These are phyloP conservation scores for Nymphalis io DNA, from an alignment of 1,140 invertebrate genomes.

Conservation along the genomic window DNA sequence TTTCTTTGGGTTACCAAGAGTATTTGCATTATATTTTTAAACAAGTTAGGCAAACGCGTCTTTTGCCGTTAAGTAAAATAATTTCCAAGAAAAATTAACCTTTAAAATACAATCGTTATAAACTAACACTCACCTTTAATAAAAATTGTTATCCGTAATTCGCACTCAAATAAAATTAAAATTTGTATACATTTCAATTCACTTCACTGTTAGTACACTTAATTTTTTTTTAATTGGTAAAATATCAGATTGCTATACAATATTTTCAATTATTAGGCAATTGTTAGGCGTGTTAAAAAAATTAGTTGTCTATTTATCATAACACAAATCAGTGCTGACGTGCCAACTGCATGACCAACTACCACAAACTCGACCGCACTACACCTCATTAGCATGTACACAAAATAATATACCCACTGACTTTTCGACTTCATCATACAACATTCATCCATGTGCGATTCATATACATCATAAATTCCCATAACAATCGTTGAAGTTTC, in stretches of 20 bases:
- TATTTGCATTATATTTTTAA: too few relatives aligned
- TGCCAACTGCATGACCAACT: constrained; percentile 74
- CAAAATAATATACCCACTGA: constrained; percentile 69
- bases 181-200: constrained; percentile 39
- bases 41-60: too few relatives aligned
- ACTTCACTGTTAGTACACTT: constrained; percentile 36
- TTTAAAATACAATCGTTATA: background rate
- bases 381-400: constrained; percentile 74
- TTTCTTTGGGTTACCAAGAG: too few relatives aligned
- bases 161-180: constrained; percentile 25
- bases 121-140: constrained; percentile 21
- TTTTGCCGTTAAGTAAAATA: too few relatives aligned
- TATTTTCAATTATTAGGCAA: constrained; percentile 8
- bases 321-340: constrained; percentile 71
- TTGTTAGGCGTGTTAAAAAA: constrained; percentile 20
- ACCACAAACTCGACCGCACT: constrained; percentile 75
- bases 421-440: constrained; percentile 25
- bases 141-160: constrained; percentile 14
- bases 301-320: constrained; percentile 54
- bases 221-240: background rate
- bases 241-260: background rate
- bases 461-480: constrained; percentile 41
- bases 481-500: constrained; percentile 35
- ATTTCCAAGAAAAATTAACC: too few relatives aligned
- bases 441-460: constrained; percentile 41